These are phyloP conservation scores for Mesocentrotus franciscanus DNA, from an alignment of 53 echinoderm and acorn worm genomes.

Conservation along the genomic window DNA sequence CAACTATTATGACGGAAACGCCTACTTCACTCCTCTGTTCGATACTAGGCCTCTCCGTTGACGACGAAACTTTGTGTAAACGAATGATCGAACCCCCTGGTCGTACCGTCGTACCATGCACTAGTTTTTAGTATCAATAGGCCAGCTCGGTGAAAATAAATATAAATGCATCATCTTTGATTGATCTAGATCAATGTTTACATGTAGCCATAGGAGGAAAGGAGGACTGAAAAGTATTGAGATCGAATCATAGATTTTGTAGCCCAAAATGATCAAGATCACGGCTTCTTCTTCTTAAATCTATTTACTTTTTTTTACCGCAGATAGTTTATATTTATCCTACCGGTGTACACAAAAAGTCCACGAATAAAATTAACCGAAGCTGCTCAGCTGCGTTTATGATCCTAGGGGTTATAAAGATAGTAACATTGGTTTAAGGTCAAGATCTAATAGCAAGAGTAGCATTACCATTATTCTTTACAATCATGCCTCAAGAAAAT, in stretches of 20 bases:
- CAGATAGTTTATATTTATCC: neutral
- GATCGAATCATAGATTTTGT: neutral
- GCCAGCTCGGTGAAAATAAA: neutral
- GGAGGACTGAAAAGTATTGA: neutral
- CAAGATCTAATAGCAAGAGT: neutral
- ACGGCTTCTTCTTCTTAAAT: neutral
- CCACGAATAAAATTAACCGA: neutral
- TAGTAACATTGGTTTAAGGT: neutral
- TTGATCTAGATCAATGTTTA: neutral
- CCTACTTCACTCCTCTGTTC: neutral
- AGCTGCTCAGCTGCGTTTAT: neutral
- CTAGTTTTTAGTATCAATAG: neutral
- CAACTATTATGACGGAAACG: neutral
- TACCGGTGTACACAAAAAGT: neutral
- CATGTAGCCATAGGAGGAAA: neutral
- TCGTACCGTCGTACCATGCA: neutral
- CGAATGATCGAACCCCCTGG: neutral
- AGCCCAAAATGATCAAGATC: neutral
- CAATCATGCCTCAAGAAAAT: neutral
- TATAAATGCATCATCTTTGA: neutral
- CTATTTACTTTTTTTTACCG: neutral
- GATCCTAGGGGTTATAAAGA: neutral
- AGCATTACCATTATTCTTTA: neutral
- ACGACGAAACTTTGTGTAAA: neutral
- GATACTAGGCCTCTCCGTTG: neutral